These are phyloP conservation scores for Amiota mariae DNA, from an alignment of 2,888 invertebrate species.

Conservation along the genomic window DNA sequence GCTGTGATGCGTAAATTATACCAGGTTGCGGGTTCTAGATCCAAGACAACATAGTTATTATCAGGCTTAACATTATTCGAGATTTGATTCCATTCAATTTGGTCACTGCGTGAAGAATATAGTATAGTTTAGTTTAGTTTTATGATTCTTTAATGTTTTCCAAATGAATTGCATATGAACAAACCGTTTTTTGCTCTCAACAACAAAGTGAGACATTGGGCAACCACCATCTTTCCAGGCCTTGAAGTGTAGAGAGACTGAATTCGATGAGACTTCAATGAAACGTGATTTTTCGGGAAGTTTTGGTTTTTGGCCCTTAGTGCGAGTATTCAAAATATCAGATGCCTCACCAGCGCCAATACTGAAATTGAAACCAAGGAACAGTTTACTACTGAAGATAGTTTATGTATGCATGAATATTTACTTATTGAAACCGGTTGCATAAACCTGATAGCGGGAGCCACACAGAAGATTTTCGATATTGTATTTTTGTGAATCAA, in stretches of 20 bases:
- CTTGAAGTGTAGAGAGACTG: conserved; percentile 91
- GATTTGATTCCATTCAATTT: conserved; percentile 93
- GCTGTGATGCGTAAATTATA: conserved; percentile 93
- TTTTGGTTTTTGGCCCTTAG: conserved; percentile 94
- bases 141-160: background rate
- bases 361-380: conserved; percentile 72
- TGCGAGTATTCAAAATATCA: conserved; percentile 89
- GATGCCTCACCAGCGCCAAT: conserved; percentile 95
- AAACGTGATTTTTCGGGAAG: conserved; percentile 92
- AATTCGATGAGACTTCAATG: conserved; percentile 93
- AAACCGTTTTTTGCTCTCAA: conserved; percentile 94
- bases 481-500: conserved; percentile 86
- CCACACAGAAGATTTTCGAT: conserved; percentile 93
- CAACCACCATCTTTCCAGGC: conserved; percentile 97
- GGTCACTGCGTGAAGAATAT: conserved; percentile 77
- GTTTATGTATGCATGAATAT: conserved; percentile 34
- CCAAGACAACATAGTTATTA: conserved; percentile 91
- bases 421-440: conserved; percentile 93
- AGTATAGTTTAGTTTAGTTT: background rate
- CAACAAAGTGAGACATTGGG: conserved; percentile 95
- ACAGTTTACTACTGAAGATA: background rate
- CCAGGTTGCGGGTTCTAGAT: conserved; percentile 94
- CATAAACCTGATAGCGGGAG: conserved; percentile 93
- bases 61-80: conserved; percentile 94
- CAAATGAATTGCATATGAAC: background rate